Conservation (phyloP, 2,888 invertebrate genomes). For the Shargacucullia verbasci region DNA sequence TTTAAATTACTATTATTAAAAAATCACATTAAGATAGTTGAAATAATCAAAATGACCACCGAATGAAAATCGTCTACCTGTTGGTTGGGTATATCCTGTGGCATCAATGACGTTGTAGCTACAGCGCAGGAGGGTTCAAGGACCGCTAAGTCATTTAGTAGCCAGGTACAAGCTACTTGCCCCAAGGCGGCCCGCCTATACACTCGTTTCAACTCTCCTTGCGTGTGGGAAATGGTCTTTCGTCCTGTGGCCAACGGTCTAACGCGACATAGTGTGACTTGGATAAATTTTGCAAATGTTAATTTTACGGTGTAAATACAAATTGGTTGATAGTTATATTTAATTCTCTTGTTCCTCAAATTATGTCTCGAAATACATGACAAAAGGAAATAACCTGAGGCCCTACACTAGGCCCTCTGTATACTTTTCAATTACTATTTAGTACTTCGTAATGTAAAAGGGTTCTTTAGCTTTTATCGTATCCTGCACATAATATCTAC, state of each 20-base stretch:
- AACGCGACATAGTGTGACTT: constrained; percentile 32
- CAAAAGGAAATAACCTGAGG: background rate
- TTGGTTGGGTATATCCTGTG: constrained; percentile 60
- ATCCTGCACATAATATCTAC: constrained; percentile 3
- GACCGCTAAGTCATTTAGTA: constrained; percentile 77
- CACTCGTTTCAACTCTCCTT: constrained; percentile 62
- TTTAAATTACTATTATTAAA: background rate
- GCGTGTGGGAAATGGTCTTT: constrained; percentile 73
- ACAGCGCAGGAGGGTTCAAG: constrained; percentile 71
- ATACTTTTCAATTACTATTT: constrained; percentile 13
- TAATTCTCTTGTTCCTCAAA: constrained; percentile 2
- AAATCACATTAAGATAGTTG: constrained; percentile 4
- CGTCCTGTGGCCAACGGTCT: constrained; percentile 61
- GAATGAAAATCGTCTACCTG: constrained; percentile 44
- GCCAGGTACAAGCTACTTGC: constrained; percentile 74
- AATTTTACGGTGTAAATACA: constrained; percentile 9
- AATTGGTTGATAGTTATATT: constrained; percentile 5
- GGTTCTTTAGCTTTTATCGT: background rate
- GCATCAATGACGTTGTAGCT: constrained; percentile 59
- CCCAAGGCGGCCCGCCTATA: constrained; percentile 65
- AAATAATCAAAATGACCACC: constrained; percentile 13
- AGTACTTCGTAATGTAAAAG: background rate
- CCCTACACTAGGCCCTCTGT: no score
- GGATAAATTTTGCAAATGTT: constrained; percentile 25
- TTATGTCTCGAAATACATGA: background rate